Evolutionary conservation across 2,113 vertebrate genomes (phyloP).

Genomic region (Elaphurus davidianus): DNA sequence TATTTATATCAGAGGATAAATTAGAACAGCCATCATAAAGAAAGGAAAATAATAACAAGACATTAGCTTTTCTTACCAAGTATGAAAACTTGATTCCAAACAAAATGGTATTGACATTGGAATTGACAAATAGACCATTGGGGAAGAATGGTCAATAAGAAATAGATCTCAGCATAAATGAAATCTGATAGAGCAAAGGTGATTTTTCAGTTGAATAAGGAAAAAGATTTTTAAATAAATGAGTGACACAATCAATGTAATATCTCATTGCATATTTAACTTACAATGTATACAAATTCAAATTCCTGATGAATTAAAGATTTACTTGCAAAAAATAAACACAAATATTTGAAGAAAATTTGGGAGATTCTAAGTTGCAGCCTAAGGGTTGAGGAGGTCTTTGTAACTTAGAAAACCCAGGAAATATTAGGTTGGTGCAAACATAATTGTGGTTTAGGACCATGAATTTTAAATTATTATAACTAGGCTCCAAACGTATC

Average conservation of each 20-base stretch:
- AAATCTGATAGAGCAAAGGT: background rate
- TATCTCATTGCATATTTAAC: accelerated
- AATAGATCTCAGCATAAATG: background rate
- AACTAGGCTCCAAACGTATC: background rate
- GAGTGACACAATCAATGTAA: background rate
- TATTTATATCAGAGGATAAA: background rate
- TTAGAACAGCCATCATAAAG: background rate
- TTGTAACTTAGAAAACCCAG: background rate
- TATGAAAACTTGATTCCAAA: background rate
- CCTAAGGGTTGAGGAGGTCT: background rate
- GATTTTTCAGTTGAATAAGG: background rate
- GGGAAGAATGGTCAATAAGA: background rate
- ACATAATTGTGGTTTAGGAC: background rate
- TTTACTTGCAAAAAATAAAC: background rate
- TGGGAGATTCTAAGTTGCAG: background rate
- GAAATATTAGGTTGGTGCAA: background rate
- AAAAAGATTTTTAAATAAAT: background rate
- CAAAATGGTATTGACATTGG: background rate
- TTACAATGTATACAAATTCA: background rate
- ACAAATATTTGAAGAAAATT: background rate
- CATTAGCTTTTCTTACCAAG: background rate
- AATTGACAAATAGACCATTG: background rate
- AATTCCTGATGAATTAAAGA: background rate
- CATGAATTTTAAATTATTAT: background rate
- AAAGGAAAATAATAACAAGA: background rate